These are phyloP conservation scores for Geodia barretti DNA, from an alignment of 37 sponge, comb jelly and placozoan species.

Conservation along the genomic window DNA sequence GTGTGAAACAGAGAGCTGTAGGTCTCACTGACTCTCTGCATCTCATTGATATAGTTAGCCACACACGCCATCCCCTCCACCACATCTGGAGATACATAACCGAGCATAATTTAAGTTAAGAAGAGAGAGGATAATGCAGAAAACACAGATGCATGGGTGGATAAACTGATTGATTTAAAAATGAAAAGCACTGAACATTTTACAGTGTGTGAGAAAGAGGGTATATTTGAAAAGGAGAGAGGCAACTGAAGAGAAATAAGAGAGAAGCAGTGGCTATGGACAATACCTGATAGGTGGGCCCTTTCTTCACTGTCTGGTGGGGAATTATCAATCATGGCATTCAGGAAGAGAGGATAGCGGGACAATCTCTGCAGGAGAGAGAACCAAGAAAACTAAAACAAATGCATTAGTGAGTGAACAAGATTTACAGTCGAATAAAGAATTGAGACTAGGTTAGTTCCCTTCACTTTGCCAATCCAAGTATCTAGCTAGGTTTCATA, in stretches of 20 bases:
- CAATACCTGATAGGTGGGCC: conserved; percentile 30
- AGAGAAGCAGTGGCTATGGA: too few relatives aligned
- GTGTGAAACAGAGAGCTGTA: conserved; percentile 59
- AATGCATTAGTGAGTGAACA: too few relatives aligned
- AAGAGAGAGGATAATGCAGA: too few relatives aligned
- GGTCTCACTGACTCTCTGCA: conserved; percentile 74
- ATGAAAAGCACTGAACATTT: too few relatives aligned
- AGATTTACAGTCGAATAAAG: too few relatives aligned
- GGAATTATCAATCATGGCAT: conserved; percentile 56
- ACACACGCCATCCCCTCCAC: conserved; percentile 52
- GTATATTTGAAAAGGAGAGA: too few relatives aligned
- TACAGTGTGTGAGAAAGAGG: too few relatives aligned
- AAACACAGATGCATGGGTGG: too few relatives aligned
- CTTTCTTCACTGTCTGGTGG: conserved; percentile 52
- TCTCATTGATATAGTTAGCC: conserved; percentile 82
- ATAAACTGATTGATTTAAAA: too few relatives aligned
- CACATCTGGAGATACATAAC: conserved; percentile 70
- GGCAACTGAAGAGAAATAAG: too few relatives aligned
- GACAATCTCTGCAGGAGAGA: conserved; percentile 57
- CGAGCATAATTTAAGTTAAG: too few relatives aligned
- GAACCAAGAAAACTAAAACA: neutral
- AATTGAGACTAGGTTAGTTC: too few relatives aligned
- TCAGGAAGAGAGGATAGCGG: conserved; percentile 81
- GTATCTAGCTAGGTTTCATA: neutral
- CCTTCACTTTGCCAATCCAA: neutral